Evolutionary conservation across 1,140 invertebrate species (phyloP), one percentile per base, ranked within the genome.

Genomic region (Drosophila grimshawi): DNA sequence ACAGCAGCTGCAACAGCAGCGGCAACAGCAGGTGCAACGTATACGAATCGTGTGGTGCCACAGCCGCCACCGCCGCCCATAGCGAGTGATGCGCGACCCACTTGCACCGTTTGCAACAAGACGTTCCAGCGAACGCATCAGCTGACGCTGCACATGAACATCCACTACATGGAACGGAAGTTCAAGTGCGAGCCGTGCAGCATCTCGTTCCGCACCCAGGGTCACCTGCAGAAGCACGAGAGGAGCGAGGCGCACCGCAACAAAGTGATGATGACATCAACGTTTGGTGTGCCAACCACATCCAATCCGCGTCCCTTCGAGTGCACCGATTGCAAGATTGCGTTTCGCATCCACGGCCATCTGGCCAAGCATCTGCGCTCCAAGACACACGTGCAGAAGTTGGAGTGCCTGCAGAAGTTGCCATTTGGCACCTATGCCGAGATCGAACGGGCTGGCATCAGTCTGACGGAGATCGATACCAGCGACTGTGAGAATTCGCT

Each of bases 351-450:
- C 86, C 97, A 98, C 86, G 98, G 98, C 0, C 98, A 99, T 93
- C 93, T 99, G 77, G 97, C 98, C 0, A 99, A 99, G 93, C 98
- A 99, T 94, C 94, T 99, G 45, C 95, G 98, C 43, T 98, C 98
- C 35, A 99, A 99, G 94, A 97, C 97, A 95, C 98, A 99, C 91
- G 98, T 99, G 29, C 98, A 98, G 95, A 96, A 97, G 86, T 94
- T 99, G 45, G 98, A 99, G 92, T 98, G 97, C 92, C 93, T 98
- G 33, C 97, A 95, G 46, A 99, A 99, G 93, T 92, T 99, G 67
- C 98, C 98, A 0, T 98, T 98, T 90, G 98, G 98, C n/a, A 97
- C 97, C 33, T 99, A 98, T 91, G 97, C 97, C 30, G 97, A 98
- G 93, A 96, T 99, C 86, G 98, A 99, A 93, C 94, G 97, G 30